Conservation (phyloP, 2,113 vertebrate genomes). For the Odobenus rosmarus region DNA sequence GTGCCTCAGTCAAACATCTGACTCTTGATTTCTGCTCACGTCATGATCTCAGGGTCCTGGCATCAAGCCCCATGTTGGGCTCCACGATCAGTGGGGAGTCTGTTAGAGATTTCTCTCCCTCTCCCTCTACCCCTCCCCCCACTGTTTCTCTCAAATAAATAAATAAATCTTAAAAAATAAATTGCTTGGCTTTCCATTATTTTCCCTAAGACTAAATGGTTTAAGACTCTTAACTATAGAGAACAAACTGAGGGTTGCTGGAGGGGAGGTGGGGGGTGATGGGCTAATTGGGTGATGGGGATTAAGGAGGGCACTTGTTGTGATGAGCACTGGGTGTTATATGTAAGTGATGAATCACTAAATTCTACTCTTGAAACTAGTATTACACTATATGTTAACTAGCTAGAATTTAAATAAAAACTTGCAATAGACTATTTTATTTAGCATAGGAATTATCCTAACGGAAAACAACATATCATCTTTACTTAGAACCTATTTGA, state of each 20-base stretch:
- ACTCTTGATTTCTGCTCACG: not conserved
- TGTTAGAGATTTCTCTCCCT: not conserved
- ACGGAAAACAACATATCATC: not conserved
- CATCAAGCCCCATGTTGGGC: not conserved
- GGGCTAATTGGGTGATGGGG: not conserved
- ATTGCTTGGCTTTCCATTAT: not conserved
- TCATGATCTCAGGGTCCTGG: not conserved
- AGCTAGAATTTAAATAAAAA: not conserved
- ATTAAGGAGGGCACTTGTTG: not conserved
- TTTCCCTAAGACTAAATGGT: not conserved
- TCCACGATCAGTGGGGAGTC: not conserved
- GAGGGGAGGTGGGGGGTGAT: not conserved
- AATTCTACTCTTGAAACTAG: not conserved
- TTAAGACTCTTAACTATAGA: not conserved
- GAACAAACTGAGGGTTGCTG: not conserved
- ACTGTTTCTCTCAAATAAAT: not conserved
- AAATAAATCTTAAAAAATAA: not conserved
- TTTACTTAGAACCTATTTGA: slow-evolving; percentile 8
- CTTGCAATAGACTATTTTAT: not conserved
- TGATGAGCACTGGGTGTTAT: not conserved
- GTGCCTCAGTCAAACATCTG: not conserved
- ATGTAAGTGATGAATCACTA: not conserved
- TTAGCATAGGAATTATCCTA: not conserved
- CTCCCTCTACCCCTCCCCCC: not conserved
- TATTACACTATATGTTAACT: not conserved